Evolutionary conservation across 1,140 invertebrate genomes (phyloP).

Genomic region (Choristoneura fumiferana): DNA sequence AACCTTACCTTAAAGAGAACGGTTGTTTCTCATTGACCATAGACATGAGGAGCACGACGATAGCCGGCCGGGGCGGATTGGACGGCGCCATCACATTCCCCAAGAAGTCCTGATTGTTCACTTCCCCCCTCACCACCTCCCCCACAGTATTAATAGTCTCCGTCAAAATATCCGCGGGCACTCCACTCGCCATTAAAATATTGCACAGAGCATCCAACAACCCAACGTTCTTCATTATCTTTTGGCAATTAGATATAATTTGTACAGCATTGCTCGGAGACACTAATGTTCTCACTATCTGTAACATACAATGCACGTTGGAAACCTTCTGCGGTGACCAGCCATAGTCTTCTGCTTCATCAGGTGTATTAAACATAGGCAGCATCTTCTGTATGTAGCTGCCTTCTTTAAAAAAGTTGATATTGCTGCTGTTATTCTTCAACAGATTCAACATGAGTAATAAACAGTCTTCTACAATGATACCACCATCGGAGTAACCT

Average conservation of each 20-base stretch:
- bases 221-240: slow-evolving; percentile 91
- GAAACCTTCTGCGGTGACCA: slow-evolving; percentile 98
- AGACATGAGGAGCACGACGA: slow-evolving; percentile 97
- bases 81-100: slow-evolving; percentile 95
- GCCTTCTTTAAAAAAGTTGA: slow-evolving; percentile 99
- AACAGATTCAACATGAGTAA: slow-evolving; percentile 96
- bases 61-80: slow-evolving; percentile 93
- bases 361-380: slow-evolving; percentile 91
- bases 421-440: slow-evolving; percentile 97
- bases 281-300: slow-evolving; percentile 93
- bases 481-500: slow-evolving; percentile 96
- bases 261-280: slow-evolving; percentile 91
- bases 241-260: slow-evolving; percentile 89
- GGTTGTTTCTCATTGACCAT: slow-evolving; percentile 99
- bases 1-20: slow-evolving; percentile 85
- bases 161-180: slow-evolving; percentile 96
- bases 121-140: slow-evolving; percentile 95
- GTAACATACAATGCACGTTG: slow-evolving; percentile 94
- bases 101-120: slow-evolving; percentile 95
- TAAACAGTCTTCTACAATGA: slow-evolving; percentile 99
- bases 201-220: slow-evolving; percentile 90
- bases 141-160: slow-evolving; percentile 97
- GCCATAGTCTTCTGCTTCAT: slow-evolving; percentile 84
- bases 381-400: slow-evolving; percentile 94
- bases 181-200: slow-evolving; percentile 96